These are phyloP conservation scores for Phocides pigmalion DNA, from an alignment of 1,140 invertebrate species.

Conservation along the genomic window DNA sequence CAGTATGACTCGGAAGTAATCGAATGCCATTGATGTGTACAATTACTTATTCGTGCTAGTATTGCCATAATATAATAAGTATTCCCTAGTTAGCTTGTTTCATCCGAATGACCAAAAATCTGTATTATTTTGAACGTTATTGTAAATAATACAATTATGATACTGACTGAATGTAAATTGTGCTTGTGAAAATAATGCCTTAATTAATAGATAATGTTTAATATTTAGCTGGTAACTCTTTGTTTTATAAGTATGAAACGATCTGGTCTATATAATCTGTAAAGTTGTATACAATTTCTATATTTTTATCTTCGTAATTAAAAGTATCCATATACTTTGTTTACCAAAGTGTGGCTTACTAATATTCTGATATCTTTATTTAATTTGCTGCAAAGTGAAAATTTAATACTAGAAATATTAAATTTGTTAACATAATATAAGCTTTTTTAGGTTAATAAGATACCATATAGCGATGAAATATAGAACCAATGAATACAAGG, in stretches of 20 bases:
- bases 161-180: slow-evolving; percentile 52
- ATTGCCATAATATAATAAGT: slow-evolving; percentile 64
- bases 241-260: slow-evolving; percentile 20
- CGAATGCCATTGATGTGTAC: slow-evolving; percentile 40
- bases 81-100: slow-evolving; percentile 43
- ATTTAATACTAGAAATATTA: background rate
- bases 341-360: slow-evolving; percentile 56
- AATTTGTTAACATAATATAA: background rate
- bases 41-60: slow-evolving; percentile 48
- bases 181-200: slow-evolving; percentile 26
- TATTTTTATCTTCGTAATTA: slow-evolving; percentile 9
- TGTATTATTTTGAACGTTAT: slow-evolving; percentile 15
- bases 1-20: slow-evolving; percentile 9
- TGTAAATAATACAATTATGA: slow-evolving; percentile 19
- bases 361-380: slow-evolving; percentile 19
- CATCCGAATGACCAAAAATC: slow-evolving; percentile 31
- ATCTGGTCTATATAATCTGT: background rate
- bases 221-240: slow-evolving; percentile 29
- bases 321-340: slow-evolving; percentile 53
- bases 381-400: background rate
- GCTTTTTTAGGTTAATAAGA: slow-evolving; percentile 2
- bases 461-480: background rate
- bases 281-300: slow-evolving; percentile 18
- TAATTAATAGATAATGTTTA: slow-evolving; percentile 15
- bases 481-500: background rate